Percentiles rank a stretch among this genome's conserved stretches.
Conservation (phyloP, 2,797 vertebrate species). For the Pangasius djambal region DNA sequence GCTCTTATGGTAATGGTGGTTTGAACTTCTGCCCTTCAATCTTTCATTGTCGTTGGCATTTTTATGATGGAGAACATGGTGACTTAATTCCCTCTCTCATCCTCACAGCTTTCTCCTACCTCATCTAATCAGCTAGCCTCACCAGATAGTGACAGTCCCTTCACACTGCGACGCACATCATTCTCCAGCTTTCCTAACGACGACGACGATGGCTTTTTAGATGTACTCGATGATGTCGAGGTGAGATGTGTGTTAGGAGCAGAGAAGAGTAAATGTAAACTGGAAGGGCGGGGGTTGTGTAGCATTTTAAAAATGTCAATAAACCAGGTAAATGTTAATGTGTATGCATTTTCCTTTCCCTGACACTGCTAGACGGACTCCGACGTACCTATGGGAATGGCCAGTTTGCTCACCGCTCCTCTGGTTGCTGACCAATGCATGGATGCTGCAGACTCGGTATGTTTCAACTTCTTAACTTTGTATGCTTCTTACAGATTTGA, state of each 20-base stretch:
- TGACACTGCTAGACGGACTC: constrained; percentile 67
- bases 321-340: neutral
- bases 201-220: constrained; percentile 88
- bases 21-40: neutral
- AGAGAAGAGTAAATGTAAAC: neutral
- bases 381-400: constrained; percentile 76
- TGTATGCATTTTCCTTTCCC: neutral
- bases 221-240: constrained; percentile 81
- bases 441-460: constrained; percentile 68
- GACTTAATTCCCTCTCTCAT: too few relatives aligned
- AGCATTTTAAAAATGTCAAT: neutral
- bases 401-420: constrained; percentile 82
- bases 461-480: constrained; percentile 26
- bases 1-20: constrained; percentile 78
- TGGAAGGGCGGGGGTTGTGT: neutral
- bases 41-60: neutral
- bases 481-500: neutral
- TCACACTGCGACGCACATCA: constrained; percentile 75
- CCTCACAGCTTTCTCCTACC: constrained; percentile 68
- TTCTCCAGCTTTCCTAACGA: constrained; percentile 71
- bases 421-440: constrained; percentile 71
- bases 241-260: constrained; percentile 47
- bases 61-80: neutral
- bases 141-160: constrained; percentile 69
- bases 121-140: constrained; percentile 62